Percentiles rank a stretch among this genome's conserved stretches.
These are phyloP conservation scores for Limenitis camilla DNA, from an alignment of 2,888 invertebrate species.

Conservation along the genomic window DNA sequence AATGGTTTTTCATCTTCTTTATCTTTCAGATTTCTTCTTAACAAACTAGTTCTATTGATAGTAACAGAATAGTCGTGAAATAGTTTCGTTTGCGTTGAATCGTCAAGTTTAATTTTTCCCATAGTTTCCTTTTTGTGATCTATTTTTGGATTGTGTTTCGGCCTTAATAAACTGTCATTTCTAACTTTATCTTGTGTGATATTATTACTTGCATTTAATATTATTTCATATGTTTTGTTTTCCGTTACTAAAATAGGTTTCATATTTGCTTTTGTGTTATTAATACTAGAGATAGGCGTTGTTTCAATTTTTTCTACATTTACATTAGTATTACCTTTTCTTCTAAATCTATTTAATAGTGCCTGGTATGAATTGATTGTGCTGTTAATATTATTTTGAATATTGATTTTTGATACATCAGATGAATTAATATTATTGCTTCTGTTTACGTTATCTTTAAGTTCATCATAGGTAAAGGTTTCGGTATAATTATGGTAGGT, in stretches of 20 bases:
- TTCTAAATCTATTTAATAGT: slow-evolving; percentile 49
- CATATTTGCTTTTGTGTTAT: background rate
- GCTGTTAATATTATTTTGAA: slow-evolving; percentile 1
- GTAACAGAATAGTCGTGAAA: slow-evolving; percentile 61
- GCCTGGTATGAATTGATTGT: slow-evolving; percentile 41
- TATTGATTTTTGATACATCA: background rate
- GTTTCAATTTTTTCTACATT: slow-evolving; percentile 22
- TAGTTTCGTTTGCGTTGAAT: slow-evolving; percentile 52
- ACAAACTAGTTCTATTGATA: slow-evolving; percentile 39
- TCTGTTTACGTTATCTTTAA: background rate
- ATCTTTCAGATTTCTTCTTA: slow-evolving; percentile 9
- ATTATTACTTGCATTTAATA: background rate
- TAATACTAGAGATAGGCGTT: slow-evolving; percentile 6
- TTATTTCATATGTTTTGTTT: background rate
- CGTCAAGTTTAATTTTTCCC: slow-evolving; percentile 57
- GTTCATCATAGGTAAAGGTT: background rate
- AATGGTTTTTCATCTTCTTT: slow-evolving; percentile 15
- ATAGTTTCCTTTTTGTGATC: slow-evolving; percentile 38
- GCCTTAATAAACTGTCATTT: background rate
- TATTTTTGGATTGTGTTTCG: slow-evolving; percentile 5
- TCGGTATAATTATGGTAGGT: slow-evolving; percentile 20
- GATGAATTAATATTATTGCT: background rate
- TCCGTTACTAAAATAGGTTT: slow-evolving; percentile 1
- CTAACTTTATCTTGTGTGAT: background rate
- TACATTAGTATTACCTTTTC: slow-evolving; percentile 36